phyloP scores from a whole-genome alignment of 2,113 vertebrate genomes.

The western clawed frog (Xenopus tropicalis) region DNA sequence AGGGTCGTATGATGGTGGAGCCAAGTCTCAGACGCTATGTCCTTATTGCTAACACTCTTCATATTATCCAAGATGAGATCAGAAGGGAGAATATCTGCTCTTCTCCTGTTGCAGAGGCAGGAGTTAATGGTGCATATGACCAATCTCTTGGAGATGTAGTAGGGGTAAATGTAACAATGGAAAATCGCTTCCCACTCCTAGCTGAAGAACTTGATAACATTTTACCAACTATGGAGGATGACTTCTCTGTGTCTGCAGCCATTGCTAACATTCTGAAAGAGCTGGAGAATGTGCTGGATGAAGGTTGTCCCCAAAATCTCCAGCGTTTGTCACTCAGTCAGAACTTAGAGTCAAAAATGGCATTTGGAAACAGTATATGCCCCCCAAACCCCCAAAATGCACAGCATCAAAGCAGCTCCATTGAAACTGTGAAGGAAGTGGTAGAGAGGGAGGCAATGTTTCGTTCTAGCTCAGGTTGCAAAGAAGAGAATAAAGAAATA shows the following conservation, averaged over 20 bases:
- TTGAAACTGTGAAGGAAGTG: not conserved
- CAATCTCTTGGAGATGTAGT: conserved; percentile 43
- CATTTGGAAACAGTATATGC: not conserved
- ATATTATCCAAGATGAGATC: conserved; percentile 61
- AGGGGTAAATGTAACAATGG: conserved; percentile 30
- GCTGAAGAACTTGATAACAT: conserved; percentile 29
- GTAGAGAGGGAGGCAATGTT: not conserved
- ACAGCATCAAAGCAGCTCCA: not conserved
- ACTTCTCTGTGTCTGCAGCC: conserved; percentile 58
- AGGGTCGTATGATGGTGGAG: conserved; percentile 60
- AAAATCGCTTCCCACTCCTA: not conserved
- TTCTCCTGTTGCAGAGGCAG: conserved; percentile 18
- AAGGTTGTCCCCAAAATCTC: conserved; percentile 41
- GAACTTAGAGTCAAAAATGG: not conserved
- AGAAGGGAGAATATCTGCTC: conserved; percentile 30
- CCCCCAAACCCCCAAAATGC: not conserved
- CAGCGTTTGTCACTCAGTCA: conserved; percentile 26
- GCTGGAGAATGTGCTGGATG: conserved; percentile 65
- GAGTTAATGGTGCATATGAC: not conserved
- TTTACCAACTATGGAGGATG: conserved; percentile 50
- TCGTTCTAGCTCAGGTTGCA: not conserved
- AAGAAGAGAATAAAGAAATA: not conserved
- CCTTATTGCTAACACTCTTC: conserved; percentile 76
- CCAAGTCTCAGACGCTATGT: conserved; percentile 71
- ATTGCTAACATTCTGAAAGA: conserved; percentile 71